Evolutionary conservation across 2,888 invertebrate genomes (phyloP).

Genomic region (Hirtodrosophila trivittata): DNA sequence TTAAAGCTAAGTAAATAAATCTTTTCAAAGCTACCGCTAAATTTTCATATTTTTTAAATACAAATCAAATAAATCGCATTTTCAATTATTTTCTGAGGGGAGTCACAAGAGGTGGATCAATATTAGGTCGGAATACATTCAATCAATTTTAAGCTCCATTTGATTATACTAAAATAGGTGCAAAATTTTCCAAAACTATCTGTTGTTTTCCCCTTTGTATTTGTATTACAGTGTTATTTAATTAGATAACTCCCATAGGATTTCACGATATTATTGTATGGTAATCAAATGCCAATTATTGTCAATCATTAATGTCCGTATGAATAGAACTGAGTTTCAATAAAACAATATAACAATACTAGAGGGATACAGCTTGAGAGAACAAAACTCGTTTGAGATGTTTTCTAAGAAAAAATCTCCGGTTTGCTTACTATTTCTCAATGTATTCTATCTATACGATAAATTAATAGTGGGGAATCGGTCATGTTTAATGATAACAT

Average conservation of each 20-base stretch:
- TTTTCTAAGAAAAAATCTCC: slow-evolving; percentile 10
- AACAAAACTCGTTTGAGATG: slow-evolving; percentile 42
- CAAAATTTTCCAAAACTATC: slow-evolving; percentile 23
- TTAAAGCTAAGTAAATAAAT: too few species aligned
- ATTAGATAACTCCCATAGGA: neutral
- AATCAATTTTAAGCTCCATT: too few species aligned
- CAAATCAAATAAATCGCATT: too few species aligned
- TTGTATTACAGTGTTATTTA: neutral
- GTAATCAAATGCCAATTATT: slow-evolving; percentile 53
- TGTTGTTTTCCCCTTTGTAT: slow-evolving; percentile 19
- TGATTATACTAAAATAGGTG: too few species aligned
- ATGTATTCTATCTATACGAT: slow-evolving; percentile 11
- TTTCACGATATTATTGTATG: slow-evolving; percentile 5
- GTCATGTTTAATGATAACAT: slow-evolving; percentile 44
- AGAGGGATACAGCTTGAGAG: neutral
- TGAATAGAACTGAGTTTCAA: slow-evolving; percentile 48
- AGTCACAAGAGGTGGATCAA: too few species aligned
- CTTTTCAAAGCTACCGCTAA: too few species aligned
- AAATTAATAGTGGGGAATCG: slow-evolving; percentile 50
- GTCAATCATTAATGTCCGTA: slow-evolving; percentile 59
- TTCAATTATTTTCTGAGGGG: too few species aligned
- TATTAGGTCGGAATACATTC: too few species aligned
- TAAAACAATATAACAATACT: slow-evolving; percentile 10
- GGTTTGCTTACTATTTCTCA: slow-evolving; percentile 3
- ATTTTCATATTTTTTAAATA: too few species aligned